Evolutionary conservation across 2,797 vertebrate species (phyloP).

Genomic region (Mormyrus proboscirostris): DNA sequence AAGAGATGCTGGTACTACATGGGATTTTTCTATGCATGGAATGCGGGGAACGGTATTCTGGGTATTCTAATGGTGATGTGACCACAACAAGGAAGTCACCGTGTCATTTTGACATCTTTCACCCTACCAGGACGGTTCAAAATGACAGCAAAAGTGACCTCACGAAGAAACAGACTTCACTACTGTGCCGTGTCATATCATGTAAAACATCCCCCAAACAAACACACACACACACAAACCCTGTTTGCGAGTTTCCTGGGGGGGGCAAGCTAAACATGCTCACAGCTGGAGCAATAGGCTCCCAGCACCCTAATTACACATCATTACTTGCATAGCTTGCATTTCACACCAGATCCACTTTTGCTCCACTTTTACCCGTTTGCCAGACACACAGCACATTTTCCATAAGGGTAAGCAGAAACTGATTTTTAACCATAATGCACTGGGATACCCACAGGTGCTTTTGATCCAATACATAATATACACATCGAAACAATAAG

Average conservation of each 20-base stretch:
- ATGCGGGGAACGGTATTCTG: not conserved
- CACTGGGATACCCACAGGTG: not conserved
- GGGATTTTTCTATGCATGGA: not conserved
- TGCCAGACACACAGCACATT: slow-evolving; percentile 25
- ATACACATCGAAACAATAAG: not conserved
- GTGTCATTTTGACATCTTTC: not conserved
- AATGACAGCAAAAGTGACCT: not conserved
- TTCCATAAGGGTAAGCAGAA: slow-evolving; percentile 29
- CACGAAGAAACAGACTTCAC: slow-evolving; percentile 30
- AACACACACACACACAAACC: not conserved
- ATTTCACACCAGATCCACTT: slow-evolving; percentile 36
- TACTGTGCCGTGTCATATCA: slow-evolving; percentile 35
- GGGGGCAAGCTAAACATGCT: slow-evolving; percentile 52
- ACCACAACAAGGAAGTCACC: not conserved
- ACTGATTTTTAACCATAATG: slow-evolving; percentile 37
- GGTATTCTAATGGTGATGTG: not conserved
- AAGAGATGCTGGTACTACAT: not conserved
- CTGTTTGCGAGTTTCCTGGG: slow-evolving; percentile 20
- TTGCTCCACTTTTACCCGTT: slow-evolving; percentile 34
- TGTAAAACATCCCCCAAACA: slow-evolving; percentile 41
- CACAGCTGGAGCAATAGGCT: slow-evolving; percentile 47
- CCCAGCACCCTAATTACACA: slow-evolving; percentile 25
- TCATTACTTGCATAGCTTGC: slow-evolving; percentile 43
- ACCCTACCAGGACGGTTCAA: not conserved
- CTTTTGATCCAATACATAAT: not conserved